Percentiles rank a stretch among this genome's conserved stretches.
phyloP scores from a whole-genome alignment of 2,888 invertebrate species.

The Caenorhabditis afra region DNA sequence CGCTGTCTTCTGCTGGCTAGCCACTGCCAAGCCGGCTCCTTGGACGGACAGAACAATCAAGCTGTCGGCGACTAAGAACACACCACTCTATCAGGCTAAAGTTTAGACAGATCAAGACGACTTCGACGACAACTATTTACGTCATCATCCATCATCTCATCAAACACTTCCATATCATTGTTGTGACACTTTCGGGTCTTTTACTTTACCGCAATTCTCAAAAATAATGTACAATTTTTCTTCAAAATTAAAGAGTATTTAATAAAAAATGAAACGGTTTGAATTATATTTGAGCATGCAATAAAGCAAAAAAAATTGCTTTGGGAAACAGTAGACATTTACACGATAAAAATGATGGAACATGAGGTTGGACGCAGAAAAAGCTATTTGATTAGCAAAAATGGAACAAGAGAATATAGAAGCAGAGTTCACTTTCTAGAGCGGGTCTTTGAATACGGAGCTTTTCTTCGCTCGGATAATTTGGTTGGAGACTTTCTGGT shows the following conservation, averaged over 20 bases:
- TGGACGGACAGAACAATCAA: slow-evolving; percentile 71
- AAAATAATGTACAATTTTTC: background rate
- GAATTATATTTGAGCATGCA: no score
- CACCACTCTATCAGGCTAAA: slow-evolving; percentile 48
- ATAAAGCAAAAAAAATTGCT: background rate
- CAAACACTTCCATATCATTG: slow-evolving; percentile 30
- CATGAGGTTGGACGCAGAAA: background rate
- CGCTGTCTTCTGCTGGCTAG: slow-evolving; percentile 75
- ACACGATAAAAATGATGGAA: background rate
- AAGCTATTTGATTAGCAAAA: background rate
- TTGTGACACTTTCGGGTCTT: slow-evolving; percentile 10
- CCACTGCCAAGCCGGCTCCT: slow-evolving; percentile 75
- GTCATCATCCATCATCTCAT: slow-evolving; percentile 15
- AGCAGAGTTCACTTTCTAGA: background rate
- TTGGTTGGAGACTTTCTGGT: no score
- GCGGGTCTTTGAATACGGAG: background rate
- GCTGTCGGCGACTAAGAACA: slow-evolving; percentile 40
- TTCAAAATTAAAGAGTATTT: background rate
- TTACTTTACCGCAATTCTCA: background rate
- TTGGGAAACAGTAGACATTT: background rate
- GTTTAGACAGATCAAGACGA: slow-evolving; percentile 1
- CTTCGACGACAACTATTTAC: background rate
- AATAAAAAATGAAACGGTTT: background rate
- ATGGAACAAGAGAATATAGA: background rate
- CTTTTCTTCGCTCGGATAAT: no score